Percentiles rank a stretch among this genome's conserved stretches.
Conservation (phyloP, 2,888 invertebrate species). For the Sabatieria punctata region DNA sequence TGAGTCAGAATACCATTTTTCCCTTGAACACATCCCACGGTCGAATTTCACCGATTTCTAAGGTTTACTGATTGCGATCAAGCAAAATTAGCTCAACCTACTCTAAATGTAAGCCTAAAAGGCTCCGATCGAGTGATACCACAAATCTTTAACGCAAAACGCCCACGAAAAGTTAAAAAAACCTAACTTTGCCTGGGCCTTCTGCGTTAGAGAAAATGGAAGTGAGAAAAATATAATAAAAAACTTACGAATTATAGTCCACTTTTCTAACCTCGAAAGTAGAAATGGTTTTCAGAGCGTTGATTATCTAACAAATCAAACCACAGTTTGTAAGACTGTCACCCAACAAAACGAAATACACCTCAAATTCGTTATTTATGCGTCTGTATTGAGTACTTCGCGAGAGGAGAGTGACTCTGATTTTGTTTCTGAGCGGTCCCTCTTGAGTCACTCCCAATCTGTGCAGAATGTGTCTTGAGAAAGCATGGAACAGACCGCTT, state of each 20-base stretch:
- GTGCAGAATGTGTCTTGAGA: constrained; percentile 71
- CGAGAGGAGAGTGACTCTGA: constrained; percentile 68
- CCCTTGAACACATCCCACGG: no score
- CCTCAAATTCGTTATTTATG: constrained; percentile 71
- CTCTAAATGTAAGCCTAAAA: no score
- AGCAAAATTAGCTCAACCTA: no score
- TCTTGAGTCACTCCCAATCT: constrained; percentile 42
- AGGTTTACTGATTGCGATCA: no score
- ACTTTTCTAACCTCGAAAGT: not conserved
- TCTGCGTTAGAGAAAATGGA: no score
- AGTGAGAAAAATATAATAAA: not conserved
- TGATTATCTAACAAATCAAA: not conserved
- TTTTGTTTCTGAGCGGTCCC: constrained; percentile 33
- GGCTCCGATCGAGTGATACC: no score
- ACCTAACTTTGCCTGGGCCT: not conserved
- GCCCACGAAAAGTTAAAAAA: no score
- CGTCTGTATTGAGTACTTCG: constrained; percentile 67
- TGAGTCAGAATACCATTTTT: no score
- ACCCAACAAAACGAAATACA: no score
- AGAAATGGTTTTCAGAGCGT: not conserved
- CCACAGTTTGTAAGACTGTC: no score
- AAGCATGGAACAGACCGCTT: constrained; percentile 79
- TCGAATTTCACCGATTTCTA: no score
- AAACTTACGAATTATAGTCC: not conserved
- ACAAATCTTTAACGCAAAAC: no score